Percentiles rank a stretch among this genome's conserved stretches.
Conservation (phyloP, 2,888 invertebrate species). For the Tenthredo mesomela region DNA sequence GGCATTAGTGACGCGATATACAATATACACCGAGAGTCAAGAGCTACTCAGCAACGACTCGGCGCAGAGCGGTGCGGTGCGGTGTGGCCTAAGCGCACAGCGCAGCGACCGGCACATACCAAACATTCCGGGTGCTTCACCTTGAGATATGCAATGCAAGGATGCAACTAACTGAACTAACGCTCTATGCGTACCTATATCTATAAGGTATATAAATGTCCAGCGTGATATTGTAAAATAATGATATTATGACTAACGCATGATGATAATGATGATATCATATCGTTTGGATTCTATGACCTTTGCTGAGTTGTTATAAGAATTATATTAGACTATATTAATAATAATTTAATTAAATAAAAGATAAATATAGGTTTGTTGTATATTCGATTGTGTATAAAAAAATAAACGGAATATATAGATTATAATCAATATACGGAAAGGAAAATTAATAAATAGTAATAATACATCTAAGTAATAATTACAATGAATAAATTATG, state of each 20-base stretch:
- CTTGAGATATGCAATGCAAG: constrained; percentile 67
- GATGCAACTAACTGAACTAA: constrained; percentile 53
- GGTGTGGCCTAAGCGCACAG: not conserved
- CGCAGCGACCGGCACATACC: constrained; percentile 63
- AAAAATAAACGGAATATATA: no score
- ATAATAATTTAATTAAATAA: no score
- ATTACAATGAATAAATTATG: no score
- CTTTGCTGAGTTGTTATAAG: not conserved
- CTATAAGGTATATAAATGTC: not conserved
- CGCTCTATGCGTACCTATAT: not conserved
- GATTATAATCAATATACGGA: no score
- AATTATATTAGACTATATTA: not conserved
- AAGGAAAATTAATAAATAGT: no score
- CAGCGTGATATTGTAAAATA: not conserved
- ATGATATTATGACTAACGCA: not conserved
- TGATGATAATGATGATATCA: not conserved
- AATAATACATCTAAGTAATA: no score
- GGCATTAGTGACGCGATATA: no score
- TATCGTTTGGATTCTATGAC: not conserved
- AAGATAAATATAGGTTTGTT: no score
- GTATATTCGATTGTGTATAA: no score
- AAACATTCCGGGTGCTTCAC: constrained; percentile 69
- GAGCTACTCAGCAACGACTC: not conserved
- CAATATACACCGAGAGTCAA: not conserved
- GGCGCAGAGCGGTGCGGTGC: not conserved